Base-by-base conservation (phyloP, 2,113 vertebrate species). In the Hippocampus barbouri region DNA sequence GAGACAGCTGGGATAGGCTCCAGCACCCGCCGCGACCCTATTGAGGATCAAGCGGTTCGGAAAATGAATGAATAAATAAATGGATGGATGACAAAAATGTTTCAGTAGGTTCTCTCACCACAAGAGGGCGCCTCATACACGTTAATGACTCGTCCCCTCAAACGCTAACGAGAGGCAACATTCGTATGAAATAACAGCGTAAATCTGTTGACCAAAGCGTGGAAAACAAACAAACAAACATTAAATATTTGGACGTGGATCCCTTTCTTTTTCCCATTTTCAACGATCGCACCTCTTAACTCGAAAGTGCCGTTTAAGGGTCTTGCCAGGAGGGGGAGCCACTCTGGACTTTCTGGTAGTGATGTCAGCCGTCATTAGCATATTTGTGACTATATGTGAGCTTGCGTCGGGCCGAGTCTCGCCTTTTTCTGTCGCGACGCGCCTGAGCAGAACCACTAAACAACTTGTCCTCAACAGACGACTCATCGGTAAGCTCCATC, bases 331-430 rank as follows among this genome's bases (percentile, higher is more conserved):
- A 82, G 75, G 75, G 72, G 83, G 66, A 0, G 27, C 45, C 59
- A 69, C 70, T 18, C 9, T 72, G 71, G 49, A 25, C 14, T 66
- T 49, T 51, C 69, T 91, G 89, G 62, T 47, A 51, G 70, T 92
- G 91, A 93, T 86, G 92, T 93, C 91, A 90, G 25, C 70, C 20
- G 54, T 88, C 77, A 93, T 93, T 93, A 90, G 92, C 92, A 93
- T 93, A 91, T 83, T 72, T 34, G 83, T 60, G 72, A 70, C 72
- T 91, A 93, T 91, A 90, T 85, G 1, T 68, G 6, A 47, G 81
- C 82, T 79, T 85, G 87, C 87, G 83, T 87, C 74, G 51, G 79
- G 77, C 72, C 66, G 77, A 81, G 79, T n/a, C 69, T 86, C 81
- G 79, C 30, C 70, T 87, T 90, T 78, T 77, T 85, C 78, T 88